A percentile compares a stretch with the other conserved stretches of the same genome.
phyloP scores from a whole-genome alignment of 2,888 invertebrate species.

The Ganaspis brasiliensis region DNA sequence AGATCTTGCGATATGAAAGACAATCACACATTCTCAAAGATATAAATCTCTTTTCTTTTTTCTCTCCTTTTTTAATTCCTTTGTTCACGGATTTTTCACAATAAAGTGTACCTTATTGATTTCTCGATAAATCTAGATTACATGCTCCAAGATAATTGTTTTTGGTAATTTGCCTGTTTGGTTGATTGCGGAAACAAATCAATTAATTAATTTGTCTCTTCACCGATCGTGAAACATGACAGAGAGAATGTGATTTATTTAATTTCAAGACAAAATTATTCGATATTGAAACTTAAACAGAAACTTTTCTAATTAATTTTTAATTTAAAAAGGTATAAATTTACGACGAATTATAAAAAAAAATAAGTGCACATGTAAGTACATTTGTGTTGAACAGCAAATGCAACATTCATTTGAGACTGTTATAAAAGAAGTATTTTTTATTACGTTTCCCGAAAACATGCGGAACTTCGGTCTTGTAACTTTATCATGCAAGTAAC shows the following conservation, averaged over 20 bases:
- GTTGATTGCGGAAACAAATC: constrained; percentile 24
- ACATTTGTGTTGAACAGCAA: no score
- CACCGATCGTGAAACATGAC: neutral
- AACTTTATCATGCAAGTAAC: neutral
- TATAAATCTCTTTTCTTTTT: constrained; percentile 11
- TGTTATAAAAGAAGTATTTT: no score
- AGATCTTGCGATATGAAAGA: constrained; percentile 24
- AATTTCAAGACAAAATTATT: no score
- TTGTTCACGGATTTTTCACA: neutral
- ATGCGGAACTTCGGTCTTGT: neutral
- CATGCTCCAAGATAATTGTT: constrained; percentile 18
- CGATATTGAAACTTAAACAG: no score
- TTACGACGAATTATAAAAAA: no score
- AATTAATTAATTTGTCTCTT: constrained; percentile 25
- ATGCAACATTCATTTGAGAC: no score
- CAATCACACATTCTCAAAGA: constrained; percentile 5
- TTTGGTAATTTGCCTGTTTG: constrained; percentile 8
- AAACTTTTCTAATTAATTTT: no score
- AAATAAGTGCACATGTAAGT: no score
- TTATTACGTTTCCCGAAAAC: no score
- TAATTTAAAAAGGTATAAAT: no score
- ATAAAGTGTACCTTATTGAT: constrained; percentile 10
- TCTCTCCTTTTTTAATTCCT: neutral
- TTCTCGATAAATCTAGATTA: neutral
- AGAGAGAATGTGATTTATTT: no score